Conservation (phyloP, 2,888 invertebrate genomes). For the Tetrapedia diversipes region DNA sequence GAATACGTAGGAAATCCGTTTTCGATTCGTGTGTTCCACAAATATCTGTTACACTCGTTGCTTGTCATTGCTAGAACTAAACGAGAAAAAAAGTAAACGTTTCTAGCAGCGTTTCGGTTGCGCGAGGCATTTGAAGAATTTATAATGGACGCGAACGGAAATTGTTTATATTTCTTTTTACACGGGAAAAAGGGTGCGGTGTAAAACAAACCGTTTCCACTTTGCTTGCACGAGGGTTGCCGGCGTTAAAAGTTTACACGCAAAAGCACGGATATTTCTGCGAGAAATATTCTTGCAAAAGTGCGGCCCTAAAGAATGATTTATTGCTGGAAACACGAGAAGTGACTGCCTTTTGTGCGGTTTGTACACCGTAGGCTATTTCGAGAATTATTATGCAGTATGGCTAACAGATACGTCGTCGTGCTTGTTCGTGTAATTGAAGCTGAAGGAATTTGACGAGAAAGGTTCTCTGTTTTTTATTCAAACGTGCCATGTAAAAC, state of each 20-base stretch:
- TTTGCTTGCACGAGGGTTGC: not conserved
- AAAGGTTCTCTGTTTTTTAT: not conserved
- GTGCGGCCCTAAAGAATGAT: constrained; percentile 47
- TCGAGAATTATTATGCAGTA: constrained; percentile 30
- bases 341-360: constrained; percentile 27
- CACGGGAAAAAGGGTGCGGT: not conserved
- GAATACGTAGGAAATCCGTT: too few relatives aligned
- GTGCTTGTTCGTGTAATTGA: not conserved
- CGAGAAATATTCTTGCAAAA: constrained; percentile 44
- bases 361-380: constrained; percentile 36
- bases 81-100: too few relatives aligned
- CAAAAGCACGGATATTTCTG: constrained; percentile 25
- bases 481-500: too few relatives aligned
- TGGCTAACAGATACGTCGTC: constrained; percentile 14
- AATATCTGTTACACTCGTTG: too few relatives aligned
- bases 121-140: not conserved
- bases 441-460: too few relatives aligned
- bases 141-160: not conserved
- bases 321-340: constrained; percentile 32
- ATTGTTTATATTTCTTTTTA: constrained; percentile 3
- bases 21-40: too few relatives aligned
- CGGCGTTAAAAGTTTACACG: constrained; percentile 19
- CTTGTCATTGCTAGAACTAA: too few relatives aligned
- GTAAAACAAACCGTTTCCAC: constrained; percentile 24
- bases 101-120: not conserved